These are phyloP conservation scores for Drosophila rhopaloa DNA, from an alignment of 1,140 invertebrate species.

Conservation along the genomic window DNA sequence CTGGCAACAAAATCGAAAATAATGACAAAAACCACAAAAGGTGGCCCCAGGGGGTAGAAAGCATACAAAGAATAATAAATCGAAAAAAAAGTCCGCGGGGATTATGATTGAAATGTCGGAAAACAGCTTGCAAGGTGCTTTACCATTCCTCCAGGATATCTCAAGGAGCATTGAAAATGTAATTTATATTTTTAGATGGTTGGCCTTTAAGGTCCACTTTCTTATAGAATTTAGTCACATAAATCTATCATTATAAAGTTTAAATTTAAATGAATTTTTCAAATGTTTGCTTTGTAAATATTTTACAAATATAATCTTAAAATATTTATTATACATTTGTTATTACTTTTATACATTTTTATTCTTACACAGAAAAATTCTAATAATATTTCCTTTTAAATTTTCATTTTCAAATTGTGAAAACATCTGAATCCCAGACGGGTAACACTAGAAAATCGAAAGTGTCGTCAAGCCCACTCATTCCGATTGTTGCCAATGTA, in stretches of 20 bases:
- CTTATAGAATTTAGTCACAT: not conserved
- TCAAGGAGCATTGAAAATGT: not conserved
- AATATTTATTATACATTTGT: no score
- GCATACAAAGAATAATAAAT: not conserved
- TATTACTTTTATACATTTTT: no score
- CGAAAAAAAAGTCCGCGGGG: constrained; percentile 12
- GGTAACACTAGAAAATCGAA: constrained; percentile 28
- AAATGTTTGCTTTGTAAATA: not conserved
- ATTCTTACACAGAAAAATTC: not conserved
- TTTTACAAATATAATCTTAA: no score
- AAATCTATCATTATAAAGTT: no score
- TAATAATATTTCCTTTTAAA: not conserved
- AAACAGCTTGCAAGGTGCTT: constrained; percentile 12
- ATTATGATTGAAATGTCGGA: constrained; percentile 30
- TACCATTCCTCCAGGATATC: not conserved
- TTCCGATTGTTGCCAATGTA: not conserved
- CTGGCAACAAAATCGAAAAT: constrained; percentile 58
- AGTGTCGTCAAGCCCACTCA: constrained; percentile 11
- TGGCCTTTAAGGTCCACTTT: no score
- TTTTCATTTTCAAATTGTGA: not conserved
- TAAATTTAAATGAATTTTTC: no score
- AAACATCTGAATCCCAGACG: not conserved
- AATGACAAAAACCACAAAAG: constrained; percentile 54
- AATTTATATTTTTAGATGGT: not conserved
- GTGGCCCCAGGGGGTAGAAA: constrained; percentile 17